phyloP scores from a whole-genome alignment of 2,797 vertebrate species.

The Pelochelys cantorii region DNA sequence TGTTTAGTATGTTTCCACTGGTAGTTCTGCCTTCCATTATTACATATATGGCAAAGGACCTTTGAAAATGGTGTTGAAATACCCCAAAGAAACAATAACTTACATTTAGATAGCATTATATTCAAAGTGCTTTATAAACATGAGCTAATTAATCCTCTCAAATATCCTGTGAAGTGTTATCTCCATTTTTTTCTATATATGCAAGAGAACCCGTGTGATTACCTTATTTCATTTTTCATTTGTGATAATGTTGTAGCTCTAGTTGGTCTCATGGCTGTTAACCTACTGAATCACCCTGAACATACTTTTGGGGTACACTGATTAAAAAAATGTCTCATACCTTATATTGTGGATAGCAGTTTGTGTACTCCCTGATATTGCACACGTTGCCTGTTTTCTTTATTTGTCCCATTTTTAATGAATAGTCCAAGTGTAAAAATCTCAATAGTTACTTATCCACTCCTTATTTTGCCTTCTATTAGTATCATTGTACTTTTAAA shows the following conservation, averaged over 20 bases:
- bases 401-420: background rate
- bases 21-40: background rate
- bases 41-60: background rate
- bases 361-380: background rate
- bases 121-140: background rate
- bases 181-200: background rate
- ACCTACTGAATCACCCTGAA: background rate
- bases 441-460: background rate
- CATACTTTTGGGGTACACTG: background rate
- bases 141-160: background rate
- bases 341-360: background rate
- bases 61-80: background rate
- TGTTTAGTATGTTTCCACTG: background rate
- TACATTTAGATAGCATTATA: background rate
- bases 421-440: background rate
- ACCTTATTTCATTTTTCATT: background rate
- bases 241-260: background rate
- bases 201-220: background rate
- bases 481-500: conserved; percentile 20
- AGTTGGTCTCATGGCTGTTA: background rate
- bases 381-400: background rate
- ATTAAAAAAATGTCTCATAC: accelerated
- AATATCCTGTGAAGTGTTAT: background rate
- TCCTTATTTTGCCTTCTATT: background rate
- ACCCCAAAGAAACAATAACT: background rate